Base-by-base conservation (phyloP, 2,888 invertebrate genomes). In the Agrypnus murinus region DNA sequence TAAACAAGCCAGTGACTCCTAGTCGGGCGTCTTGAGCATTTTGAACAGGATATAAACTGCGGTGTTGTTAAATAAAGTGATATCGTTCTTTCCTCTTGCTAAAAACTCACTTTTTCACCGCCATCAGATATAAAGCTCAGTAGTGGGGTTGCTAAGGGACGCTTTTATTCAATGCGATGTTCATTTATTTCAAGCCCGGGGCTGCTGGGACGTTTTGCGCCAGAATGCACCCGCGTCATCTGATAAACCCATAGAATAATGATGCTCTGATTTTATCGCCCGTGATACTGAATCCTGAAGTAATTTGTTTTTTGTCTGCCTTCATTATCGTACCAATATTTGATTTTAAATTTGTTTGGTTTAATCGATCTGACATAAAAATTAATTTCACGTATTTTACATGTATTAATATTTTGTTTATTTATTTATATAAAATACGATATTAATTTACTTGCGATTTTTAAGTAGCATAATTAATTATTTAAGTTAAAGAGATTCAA, bases 81-180 rank as follows among this genome's bases (percentile, higher is more conserved):
- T 71, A 71, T 71, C 67, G 68, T 65, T 55, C 72, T 40, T 55
- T 72, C 68, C 65, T 72, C 72, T 72, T 62, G 65, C 72, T 72
- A 69, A 72, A 72, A 72, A 64, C 72, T 72, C 64, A 64, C 67
- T 77, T 76, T 74, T 74, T 77, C 76, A 74, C 75, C 72, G 75
- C 73, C 77, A 77, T 78, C 77, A 78, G 77, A 78, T 77, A 77
- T 76, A 78, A 77, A 77, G 73, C 74, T 71, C 74, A 73, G 66
- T 68, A 72, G 74, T 71, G 74, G 77, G 79, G 80, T 79, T 79
- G 80, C 80, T 77, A 78, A 79, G 80, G 79, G 81, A 80, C 79
- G 81, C 77, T 81, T 81, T 78, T 77, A 80, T 80, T 80, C 80
- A 80, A 80, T 81, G 79, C 79, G 77, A 72, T 78, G 79, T 80